Conservation (phyloP, 1,140 invertebrate species). For the Trichonephila inaurata region DNA sequence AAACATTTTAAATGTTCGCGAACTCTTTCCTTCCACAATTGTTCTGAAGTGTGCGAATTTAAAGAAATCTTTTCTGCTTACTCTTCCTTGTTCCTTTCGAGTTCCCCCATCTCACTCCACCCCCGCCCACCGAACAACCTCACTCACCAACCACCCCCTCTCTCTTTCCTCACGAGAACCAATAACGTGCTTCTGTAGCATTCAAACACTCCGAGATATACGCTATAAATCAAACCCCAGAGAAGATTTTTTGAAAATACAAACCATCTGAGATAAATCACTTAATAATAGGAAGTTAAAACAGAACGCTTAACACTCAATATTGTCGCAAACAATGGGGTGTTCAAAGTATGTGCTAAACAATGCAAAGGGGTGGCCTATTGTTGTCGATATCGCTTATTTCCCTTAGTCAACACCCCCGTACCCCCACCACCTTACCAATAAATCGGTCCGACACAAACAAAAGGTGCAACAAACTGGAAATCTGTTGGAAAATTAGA, state of each 20-base stretch:
- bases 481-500: conserved; percentile 76
- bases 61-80: conserved; percentile 28
- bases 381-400: conserved; percentile 70
- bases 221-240: conserved; percentile 67
- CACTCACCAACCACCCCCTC: background rate
- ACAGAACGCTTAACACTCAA: conserved; percentile 71
- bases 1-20: background rate
- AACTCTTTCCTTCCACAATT: background rate
- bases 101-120: background rate
- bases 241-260: conserved; percentile 60
- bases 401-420: conserved; percentile 33
- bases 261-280: conserved; percentile 71
- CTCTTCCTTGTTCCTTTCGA: conserved; percentile 9
- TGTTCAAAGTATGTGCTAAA: conserved; percentile 45
- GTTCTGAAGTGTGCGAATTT: background rate
- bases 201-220: conserved; percentile 25
- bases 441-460: conserved; percentile 64
- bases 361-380: conserved; percentile 48
- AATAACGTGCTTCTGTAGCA: conserved; percentile 36
- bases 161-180: background rate
- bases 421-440: conserved; percentile 15
- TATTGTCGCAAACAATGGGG: conserved; percentile 66
- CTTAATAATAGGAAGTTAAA: conserved; percentile 70
- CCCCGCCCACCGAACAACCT: background rate
- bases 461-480: conserved; percentile 74